Conservation (phyloP, 1,140 invertebrate genomes). For the Rhynchophorus ferrugineus region DNA sequence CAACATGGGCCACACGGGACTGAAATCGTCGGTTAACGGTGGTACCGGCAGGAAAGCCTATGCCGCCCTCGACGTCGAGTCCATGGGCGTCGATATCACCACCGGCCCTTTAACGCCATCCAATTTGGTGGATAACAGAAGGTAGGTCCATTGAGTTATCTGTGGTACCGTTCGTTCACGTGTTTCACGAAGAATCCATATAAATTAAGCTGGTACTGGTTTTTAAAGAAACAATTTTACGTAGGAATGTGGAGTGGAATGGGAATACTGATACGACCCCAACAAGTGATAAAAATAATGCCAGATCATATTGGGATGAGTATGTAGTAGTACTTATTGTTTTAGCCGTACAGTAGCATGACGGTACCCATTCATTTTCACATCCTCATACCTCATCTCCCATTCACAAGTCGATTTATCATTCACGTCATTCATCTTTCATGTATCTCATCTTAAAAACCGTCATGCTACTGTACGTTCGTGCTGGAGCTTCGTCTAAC, state of each 20-base stretch:
- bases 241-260: slow-evolving; percentile 37
- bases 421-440: no score
- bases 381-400: not conserved
- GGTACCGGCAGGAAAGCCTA: slow-evolving; percentile 51
- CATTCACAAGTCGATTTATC: slow-evolving; percentile 7
- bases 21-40: slow-evolving; percentile 32
- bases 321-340: slow-evolving; percentile 24
- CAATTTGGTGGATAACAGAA: slow-evolving; percentile 45
- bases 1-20: slow-evolving; percentile 37
- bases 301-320: slow-evolving; percentile 33
- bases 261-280: slow-evolving; percentile 31
- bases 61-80: slow-evolving; percentile 56
- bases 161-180: no score
- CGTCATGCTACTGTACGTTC: slow-evolving; percentile 22
- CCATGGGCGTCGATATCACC: slow-evolving; percentile 64
- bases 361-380: slow-evolving; percentile 8
- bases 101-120: slow-evolving; percentile 49
- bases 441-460: no score
- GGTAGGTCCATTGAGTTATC: no score
- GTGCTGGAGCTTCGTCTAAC: not conserved
- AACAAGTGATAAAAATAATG: slow-evolving; percentile 32
- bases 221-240: no score
- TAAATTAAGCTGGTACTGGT: no score
- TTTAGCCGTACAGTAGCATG: slow-evolving; percentile 19
- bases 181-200: no score